phyloP scores from a whole-genome alignment of 2,888 invertebrate genomes.

The Andrena fulva region DNA sequence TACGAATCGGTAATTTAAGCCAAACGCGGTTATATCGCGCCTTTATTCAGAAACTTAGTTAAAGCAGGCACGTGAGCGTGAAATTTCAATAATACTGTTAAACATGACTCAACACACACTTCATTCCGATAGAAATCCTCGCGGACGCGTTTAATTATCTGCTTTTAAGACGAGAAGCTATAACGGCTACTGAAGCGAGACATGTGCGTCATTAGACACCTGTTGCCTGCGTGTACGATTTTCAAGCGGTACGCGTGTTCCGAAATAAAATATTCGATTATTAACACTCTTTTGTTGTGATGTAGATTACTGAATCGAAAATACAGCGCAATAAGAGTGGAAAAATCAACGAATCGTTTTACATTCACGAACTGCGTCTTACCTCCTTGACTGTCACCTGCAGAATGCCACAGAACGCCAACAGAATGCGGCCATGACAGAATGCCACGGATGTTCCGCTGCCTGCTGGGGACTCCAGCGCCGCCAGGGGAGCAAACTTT shows the following conservation, averaged over 20 bases:
- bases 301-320: not conserved
- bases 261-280: not conserved
- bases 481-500: not conserved
- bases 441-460: constrained; percentile 21
- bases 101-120: constrained; percentile 18
- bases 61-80: not conserved
- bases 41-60: constrained; percentile 2
- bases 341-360: constrained; percentile 28
- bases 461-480: too few relatives aligned
- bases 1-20: not conserved
- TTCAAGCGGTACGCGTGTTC: constrained; percentile 59
- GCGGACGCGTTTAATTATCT: constrained; percentile 2
- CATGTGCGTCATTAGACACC: constrained; percentile 73
- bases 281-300: not conserved
- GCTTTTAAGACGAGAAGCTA: not conserved
- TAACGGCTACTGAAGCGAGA: constrained; percentile 3
- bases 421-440: constrained; percentile 46
- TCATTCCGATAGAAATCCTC: not conserved
- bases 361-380: constrained; percentile 58
- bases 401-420: constrained; percentile 54
- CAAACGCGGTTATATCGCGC: constrained; percentile 14
- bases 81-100: not conserved
- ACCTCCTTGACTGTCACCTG: constrained; percentile 59
- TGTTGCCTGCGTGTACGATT: constrained; percentile 72
- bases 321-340: not conserved